phyloP scores from a whole-genome alignment of 2,888 invertebrate species.

The Latheticus oryzae region DNA sequence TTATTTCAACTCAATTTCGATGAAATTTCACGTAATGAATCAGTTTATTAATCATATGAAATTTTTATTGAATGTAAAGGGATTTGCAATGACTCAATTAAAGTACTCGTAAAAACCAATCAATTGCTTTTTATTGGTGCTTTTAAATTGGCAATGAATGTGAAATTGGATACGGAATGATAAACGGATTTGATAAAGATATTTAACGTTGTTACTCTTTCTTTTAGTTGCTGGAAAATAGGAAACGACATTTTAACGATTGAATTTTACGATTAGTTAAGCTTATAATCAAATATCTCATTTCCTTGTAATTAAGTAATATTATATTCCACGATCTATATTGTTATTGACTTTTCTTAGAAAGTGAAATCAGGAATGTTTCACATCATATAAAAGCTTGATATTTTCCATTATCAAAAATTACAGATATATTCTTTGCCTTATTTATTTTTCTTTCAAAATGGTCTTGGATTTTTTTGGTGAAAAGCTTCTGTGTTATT shows the following conservation, averaged over 20 bases:
- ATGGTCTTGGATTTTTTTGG: constrained; percentile 20
- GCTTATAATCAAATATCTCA: too few relatives aligned
- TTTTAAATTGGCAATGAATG: constrained; percentile 30
- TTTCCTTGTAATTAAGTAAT: too few relatives aligned
- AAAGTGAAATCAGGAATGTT: too few relatives aligned
- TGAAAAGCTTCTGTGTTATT: constrained; percentile 27
- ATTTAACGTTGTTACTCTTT: constrained; percentile 1
- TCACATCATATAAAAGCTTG: too few relatives aligned
- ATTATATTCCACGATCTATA: too few relatives aligned
- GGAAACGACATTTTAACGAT: too few relatives aligned
- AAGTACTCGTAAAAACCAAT: constrained; percentile 23
- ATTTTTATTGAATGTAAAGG: constrained; percentile 22
- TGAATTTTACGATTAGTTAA: too few relatives aligned
- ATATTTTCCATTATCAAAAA: too few relatives aligned
- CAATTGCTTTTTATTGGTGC: constrained; percentile 21
- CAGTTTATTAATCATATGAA: constrained; percentile 37
- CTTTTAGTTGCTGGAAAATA: too few relatives aligned
- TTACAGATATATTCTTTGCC: too few relatives aligned
- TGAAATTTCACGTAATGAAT: constrained; percentile 35
- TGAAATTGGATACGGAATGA: constrained; percentile 18
- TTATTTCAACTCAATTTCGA: too few relatives aligned
- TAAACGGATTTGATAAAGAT: constrained; percentile 17
- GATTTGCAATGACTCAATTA: constrained; percentile 26
- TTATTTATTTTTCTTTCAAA: constrained; percentile 24
- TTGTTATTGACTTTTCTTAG: too few relatives aligned